phyloP scores from a whole-genome alignment of 2,797 vertebrate species.

The Rhinella marina region DNA sequence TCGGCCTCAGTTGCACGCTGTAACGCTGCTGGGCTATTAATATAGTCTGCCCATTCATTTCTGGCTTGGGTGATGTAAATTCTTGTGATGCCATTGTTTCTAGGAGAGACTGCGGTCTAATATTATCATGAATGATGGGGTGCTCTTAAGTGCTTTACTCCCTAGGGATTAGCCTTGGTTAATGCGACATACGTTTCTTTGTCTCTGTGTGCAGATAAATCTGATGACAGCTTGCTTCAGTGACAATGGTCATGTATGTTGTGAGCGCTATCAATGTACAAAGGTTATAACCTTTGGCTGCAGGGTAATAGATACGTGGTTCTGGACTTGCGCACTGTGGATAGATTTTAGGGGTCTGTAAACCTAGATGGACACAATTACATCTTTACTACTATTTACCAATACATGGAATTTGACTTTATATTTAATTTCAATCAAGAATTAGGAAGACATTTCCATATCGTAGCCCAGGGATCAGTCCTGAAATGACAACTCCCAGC shows the following conservation, averaged over 20 bases:
- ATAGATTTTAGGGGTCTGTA: background rate
- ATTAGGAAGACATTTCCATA: too few relatives aligned
- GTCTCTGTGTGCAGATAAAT: background rate
- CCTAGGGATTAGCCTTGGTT: background rate
- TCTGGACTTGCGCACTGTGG: background rate
- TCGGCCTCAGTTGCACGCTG: background rate
- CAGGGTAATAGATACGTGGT: background rate
- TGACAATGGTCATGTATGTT: background rate
- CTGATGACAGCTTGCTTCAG: background rate
- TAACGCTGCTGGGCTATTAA: slow-evolving; percentile 21
- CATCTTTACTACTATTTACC: background rate
- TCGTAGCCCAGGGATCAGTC: too few relatives aligned
- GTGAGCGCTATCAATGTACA: background rate
- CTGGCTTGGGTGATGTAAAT: slow-evolving; percentile 36
- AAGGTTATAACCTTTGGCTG: background rate
- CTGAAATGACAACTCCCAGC: too few relatives aligned
- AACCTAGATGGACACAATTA: background rate
- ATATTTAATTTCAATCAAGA: too few relatives aligned
- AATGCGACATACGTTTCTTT: background rate
- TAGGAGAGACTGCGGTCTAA: slow-evolving; percentile 44
- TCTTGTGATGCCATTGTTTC: slow-evolving; percentile 44
- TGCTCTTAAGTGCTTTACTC: background rate
- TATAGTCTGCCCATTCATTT: slow-evolving; percentile 16
- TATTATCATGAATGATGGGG: slow-evolving; percentile 41
- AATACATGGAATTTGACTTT: background rate